Base-by-base conservation (phyloP, 2,797 vertebrate species). In the Petrocephalus schoutedeni region DNA sequence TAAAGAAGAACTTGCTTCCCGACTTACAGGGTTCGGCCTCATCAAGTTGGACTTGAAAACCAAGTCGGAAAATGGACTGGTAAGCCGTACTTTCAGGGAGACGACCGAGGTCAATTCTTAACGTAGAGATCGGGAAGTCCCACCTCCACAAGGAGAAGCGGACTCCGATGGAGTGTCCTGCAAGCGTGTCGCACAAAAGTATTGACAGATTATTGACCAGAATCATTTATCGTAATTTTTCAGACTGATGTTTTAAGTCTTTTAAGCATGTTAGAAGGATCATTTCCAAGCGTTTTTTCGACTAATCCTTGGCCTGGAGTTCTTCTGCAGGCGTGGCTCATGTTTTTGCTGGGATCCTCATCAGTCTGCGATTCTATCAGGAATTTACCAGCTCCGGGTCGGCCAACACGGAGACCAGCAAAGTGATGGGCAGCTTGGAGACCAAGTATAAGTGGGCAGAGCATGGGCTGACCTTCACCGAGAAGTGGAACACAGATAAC, bases 401-500 rank as follows among this genome's bases (percentile, higher is more conserved):
- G 32, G 97, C 98, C 92, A 99, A 98, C 94, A 96, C 97, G 0
- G 98, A 99, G 95, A 99, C 98, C 87, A 98, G 94, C 94, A 99
- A 99, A 94, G 98, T 99, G 56, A 94, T 94, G 0, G 98, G 98
- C 87, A 97, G 97, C 87, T 93, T 99, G 95, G 98, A 99, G 96
- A 99, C 98, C 92, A 99, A 99, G 93, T 99, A 98, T 94, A 97
- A 95, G 89, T 99, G 98, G 97, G 93, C 94, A 0, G 98, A 99
- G 89, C 97, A 98, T 0, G 98, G 98, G 0, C 92, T 99, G 92
- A 98, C 98, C 14, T 98, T 99, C 91, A 98, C 96, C 1, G 98
- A 99, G 90, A 99, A 98, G 90, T 99, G 98, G 98, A 99, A 99
- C 94, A 99, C 98, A 0, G 98, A 99, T 93, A 99, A 99, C 93